Evolutionary conservation across 2,888 invertebrate species (phyloP).

Genomic region (Eugnorisma glareosa): DNA sequence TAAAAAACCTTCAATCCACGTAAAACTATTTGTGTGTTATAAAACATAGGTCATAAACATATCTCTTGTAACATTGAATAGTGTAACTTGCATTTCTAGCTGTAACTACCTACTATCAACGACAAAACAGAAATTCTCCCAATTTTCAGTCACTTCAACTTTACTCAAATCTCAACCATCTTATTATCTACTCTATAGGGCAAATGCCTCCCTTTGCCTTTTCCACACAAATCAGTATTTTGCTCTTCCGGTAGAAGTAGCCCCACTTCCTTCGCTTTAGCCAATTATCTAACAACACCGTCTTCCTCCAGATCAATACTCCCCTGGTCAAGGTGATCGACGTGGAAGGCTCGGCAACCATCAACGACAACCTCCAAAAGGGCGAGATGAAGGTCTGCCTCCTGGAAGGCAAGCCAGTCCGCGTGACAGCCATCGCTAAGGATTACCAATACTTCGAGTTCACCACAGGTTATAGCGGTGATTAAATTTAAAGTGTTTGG

Average conservation of each 20-base stretch:
- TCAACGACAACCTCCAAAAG: constrained; percentile 88
- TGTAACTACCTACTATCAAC: neutral
- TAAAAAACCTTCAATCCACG: too few species aligned
- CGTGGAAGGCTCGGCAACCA: constrained; percentile 84
- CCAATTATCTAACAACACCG: constrained; percentile 10
- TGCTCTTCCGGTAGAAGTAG: neutral
- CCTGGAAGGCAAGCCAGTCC: constrained; percentile 88
- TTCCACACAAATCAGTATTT: neutral
- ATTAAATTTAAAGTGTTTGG: constrained; percentile 73
- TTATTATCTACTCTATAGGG: neutral
- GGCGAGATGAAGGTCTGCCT: constrained; percentile 87
- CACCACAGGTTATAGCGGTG: constrained; percentile 89
- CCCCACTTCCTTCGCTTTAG: neutral
- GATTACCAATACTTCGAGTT: constrained; percentile 91
- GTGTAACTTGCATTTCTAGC: neutral
- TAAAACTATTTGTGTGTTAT: too few species aligned
- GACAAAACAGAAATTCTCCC: neutral
- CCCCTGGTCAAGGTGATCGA: constrained; percentile 90
- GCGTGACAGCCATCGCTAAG: constrained; percentile 87
- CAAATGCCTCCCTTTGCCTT: neutral
- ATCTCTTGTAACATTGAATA: neutral
- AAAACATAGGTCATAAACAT: too few species aligned
- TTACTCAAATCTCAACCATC: neutral
- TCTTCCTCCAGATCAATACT: constrained; percentile 76
- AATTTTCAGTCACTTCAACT: neutral